phyloP scores from a whole-genome alignment of 2,113 vertebrate genomes.

The Lampris incognitus region DNA sequence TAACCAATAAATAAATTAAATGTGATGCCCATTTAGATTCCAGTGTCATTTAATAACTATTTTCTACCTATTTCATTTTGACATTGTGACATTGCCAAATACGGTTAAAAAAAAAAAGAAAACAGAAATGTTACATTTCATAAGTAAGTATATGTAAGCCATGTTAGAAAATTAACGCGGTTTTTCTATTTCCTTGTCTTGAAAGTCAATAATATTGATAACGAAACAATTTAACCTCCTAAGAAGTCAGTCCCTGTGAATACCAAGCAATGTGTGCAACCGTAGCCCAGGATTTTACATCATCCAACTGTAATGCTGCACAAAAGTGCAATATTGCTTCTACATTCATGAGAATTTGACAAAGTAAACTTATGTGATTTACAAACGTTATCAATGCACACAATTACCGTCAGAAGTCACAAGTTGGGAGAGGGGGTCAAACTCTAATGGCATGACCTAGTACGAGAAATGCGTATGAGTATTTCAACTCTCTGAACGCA shows the following conservation, averaged over 20 bases:
- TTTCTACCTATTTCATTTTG: not conserved
- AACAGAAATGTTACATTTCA: slow-evolving; percentile 35
- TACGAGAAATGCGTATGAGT: not conserved
- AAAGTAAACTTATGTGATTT: not conserved
- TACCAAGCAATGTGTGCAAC: not conserved
- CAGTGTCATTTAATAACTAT: no score
- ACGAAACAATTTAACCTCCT: not conserved
- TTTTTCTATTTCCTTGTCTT: slow-evolving; percentile 5
- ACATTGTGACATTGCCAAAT: not conserved
- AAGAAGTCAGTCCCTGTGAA: not conserved
- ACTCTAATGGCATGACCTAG: not conserved
- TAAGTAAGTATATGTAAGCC: slow-evolving; percentile 48
- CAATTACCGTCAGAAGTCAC: not conserved
- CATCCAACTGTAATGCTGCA: not conserved
- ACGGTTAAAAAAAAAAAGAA: no score
- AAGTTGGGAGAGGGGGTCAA: not conserved
- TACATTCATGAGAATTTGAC: slow-evolving; percentile 10
- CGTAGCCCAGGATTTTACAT: not conserved
- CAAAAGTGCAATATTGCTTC: not conserved
- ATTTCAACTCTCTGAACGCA: not conserved
- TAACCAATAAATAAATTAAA: not conserved
- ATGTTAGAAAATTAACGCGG: slow-evolving; percentile 29
- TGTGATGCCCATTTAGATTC: not conserved
- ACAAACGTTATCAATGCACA: slow-evolving; percentile 6
- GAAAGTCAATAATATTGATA: slow-evolving; percentile 16